Evolutionary conservation across 64 coral and sea anemone species (phyloP), one percentile per base, ranked within the genome.

Genomic region (Porites lutea): DNA sequence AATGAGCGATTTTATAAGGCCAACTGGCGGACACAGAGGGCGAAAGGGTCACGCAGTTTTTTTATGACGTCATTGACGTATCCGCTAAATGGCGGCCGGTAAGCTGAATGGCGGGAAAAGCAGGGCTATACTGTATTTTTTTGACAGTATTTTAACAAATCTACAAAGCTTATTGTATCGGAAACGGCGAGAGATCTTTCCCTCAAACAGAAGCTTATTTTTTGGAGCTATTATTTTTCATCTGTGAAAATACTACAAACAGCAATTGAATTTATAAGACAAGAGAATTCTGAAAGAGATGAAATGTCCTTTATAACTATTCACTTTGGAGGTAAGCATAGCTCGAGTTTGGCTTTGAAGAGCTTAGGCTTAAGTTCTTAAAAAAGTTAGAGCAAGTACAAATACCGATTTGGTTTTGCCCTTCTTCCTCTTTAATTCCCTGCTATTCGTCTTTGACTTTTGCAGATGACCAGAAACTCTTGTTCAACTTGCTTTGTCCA

Each of bases 401-500:
- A 7, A 23, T 20, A 44, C 18, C 22, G 27, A 37, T 37, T 37
- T 37, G 27, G 27, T 37, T 37, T 37, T 37, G 27, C 27, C 27
- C 0, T 37, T 37, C 27, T 37, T 37, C 27, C 27, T 37, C 27
- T 37, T 37, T 37, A 37, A 37, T 37, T 37, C 27, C 27, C 27
- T 37, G 27, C 27, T 37, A 37, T 37, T 37, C 27, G 27, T 37
- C 15, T 2, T 49, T 71, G 16, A 8, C 11, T 78, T 53, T 83
- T 21, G 51, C 66, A 91, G 89, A 91, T 44, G 37, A 91, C 62
- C 77, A 91, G 78, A 79, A 91, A 13, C 22, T 79, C 51, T 59
- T 91, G 8, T 91, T 91, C 48, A 91, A 91, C 27, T 13, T 80
- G 52, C 78, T 82, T 8, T 91, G 89, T 82, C 78, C 64, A 4